These are phyloP conservation scores for Artemia franciscana DNA, from an alignment of 1,140 invertebrate species.

Conservation along the genomic window DNA sequence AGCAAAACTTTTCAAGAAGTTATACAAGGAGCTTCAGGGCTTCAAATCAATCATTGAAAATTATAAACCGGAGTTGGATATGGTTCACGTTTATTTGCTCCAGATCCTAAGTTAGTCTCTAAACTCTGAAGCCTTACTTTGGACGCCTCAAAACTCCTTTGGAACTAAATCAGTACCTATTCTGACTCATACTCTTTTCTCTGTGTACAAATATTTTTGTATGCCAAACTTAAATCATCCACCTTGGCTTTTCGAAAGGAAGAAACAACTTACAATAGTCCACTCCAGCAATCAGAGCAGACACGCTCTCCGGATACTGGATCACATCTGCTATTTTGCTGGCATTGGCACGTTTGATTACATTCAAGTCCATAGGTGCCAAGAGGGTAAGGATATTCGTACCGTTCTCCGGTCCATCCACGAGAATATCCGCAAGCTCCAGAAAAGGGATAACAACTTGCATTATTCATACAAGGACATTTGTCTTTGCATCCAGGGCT, in stretches of 20 bases:
- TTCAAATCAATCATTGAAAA: no score
- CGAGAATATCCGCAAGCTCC: constrained; percentile 42
- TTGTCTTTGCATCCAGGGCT: constrained; percentile 37
- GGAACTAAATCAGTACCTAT: no score
- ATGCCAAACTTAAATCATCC: background rate
- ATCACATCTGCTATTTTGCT: constrained; percentile 35
- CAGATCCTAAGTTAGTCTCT: no score
- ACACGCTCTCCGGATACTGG: constrained; percentile 58
- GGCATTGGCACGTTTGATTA: constrained; percentile 34
- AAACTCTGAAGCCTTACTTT: no score
- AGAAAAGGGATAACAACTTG: constrained; percentile 45
- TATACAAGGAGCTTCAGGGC: no score
- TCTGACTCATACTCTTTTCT: background rate
- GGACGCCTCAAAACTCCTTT: no score
- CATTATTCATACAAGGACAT: constrained; percentile 47
- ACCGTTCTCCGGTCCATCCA: constrained; percentile 38
- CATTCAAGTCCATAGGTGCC: constrained; percentile 54
- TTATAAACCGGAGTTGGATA: no score
- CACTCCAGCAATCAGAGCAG: constrained; percentile 47
- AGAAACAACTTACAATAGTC: constrained; percentile 41
- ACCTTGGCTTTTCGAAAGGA: background rate
- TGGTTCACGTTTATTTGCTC: no score
- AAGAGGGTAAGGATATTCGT: constrained; percentile 40
- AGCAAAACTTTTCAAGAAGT: no score
- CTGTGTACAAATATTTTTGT: background rate